These are phyloP conservation scores for Eupsittula cactorum DNA, from an alignment of 2,113 vertebrate species.

Conservation along the genomic window DNA sequence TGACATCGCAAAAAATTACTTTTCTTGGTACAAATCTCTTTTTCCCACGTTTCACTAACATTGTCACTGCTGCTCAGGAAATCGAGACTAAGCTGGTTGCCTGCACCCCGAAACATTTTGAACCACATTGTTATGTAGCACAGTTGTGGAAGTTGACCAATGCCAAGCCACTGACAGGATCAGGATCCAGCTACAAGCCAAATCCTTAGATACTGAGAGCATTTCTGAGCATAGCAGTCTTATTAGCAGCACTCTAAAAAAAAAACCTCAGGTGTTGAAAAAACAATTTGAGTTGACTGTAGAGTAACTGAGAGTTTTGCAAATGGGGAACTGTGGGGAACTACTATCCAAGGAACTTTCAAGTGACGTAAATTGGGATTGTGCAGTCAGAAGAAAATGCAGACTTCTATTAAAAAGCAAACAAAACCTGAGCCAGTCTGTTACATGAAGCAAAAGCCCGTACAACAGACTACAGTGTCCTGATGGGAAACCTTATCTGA, in stretches of 20 bases:
- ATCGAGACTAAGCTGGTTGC: not conserved
- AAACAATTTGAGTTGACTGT: not conserved
- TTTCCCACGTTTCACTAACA: not conserved
- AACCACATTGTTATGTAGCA: not conserved
- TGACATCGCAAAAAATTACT: conserved; percentile 17
- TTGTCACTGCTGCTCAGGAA: not conserved
- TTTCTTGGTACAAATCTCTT: not conserved
- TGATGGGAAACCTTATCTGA: not conserved
- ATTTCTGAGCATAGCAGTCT: not conserved
- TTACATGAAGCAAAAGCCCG: not conserved
- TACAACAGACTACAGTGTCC: not conserved
- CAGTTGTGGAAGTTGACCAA: not conserved
- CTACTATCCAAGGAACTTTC: not conserved
- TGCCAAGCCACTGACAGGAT: not conserved
- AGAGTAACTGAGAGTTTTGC: not conserved
- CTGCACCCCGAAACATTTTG: not conserved
- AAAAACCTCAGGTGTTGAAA: not conserved
- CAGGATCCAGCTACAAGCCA: not conserved
- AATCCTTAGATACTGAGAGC: not conserved
- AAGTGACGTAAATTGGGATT: not conserved
- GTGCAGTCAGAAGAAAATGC: not conserved
- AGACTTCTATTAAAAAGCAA: not conserved
- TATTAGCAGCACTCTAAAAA: not conserved
- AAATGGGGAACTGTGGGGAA: not conserved
- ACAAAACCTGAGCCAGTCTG: not conserved